A percentile compares a stretch with the other conserved stretches of the same genome.
These are phyloP conservation scores for Serilophus lunatus DNA, from an alignment of 2,113 vertebrate species.

Conservation along the genomic window DNA sequence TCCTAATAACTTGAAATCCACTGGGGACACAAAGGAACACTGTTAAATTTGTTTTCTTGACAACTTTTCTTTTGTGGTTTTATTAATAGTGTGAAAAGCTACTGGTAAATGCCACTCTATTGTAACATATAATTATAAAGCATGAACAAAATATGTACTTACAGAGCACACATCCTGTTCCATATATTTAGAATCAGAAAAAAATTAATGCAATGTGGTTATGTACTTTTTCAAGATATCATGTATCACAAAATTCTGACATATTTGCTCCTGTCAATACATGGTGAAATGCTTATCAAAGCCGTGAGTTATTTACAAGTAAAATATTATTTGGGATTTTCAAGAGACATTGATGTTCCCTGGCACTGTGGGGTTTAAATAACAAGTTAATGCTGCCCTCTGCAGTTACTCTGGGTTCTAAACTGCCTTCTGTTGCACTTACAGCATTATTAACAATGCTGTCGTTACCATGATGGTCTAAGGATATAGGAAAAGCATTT, in stretches of 20 bases:
- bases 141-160: not conserved
- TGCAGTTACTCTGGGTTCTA: not conserved
- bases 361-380: not conserved
- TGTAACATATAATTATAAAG: not conserved
- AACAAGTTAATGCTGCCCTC: constrained; percentile 24
- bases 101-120: not conserved
- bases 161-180: not conserved
- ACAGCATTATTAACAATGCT: not conserved
- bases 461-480: not conserved
- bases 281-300: not conserved
- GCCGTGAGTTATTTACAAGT: not conserved
- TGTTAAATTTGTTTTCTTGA: not conserved
- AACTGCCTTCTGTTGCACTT: not conserved
- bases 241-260: not conserved
- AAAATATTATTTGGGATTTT: not conserved
- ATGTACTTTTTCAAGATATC: not conserved
- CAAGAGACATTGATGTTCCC: not conserved
- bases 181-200: not conserved
- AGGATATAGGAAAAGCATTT: not conserved
- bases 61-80: not conserved
- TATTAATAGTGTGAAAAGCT: not conserved
- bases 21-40: not conserved
- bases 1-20: not conserved
- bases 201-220: not conserved
- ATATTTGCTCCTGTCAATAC: not conserved